Base-by-base conservation (phyloP, 2,888 invertebrate genomes). In the Drosophila engyochracea region DNA sequence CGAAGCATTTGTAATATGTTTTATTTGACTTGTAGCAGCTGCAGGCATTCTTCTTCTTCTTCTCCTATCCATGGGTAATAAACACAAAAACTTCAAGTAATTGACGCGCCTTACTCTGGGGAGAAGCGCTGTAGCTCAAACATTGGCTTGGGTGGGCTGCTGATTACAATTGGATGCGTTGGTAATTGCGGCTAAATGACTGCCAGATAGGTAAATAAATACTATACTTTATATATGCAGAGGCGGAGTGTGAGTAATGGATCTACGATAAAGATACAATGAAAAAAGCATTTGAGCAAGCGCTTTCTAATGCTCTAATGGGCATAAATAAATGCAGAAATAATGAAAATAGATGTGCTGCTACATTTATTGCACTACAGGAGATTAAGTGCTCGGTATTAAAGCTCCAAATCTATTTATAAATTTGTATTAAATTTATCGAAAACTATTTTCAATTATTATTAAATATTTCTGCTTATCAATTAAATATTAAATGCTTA, bases 1-100 rank as follows among this genome's bases (percentile, higher is more conserved):
- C 64, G 57, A 70, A 86, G 77, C 86, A 83, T 85, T 85, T 87
- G 89, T 86, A 86, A 89, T 86, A 86, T 86, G 87, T 86, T 86
- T 86, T 86, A 86, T 86, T 86, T 86, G 85, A 86, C 89, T 81
- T 80, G 79, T 76, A 81, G 82, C 81, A 81, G 81, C 81, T 81
- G 81, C 81, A 68, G 79, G 82, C 79, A 74, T 69, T 69, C 69
- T 68, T 25, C 57, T 52, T 62, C 41, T 47, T 47, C 47, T 22
- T 4, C 47, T 25, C 6, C 44, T 54, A 74, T 61, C 74, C 73
- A 66, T 61, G 74, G 77, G 74, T 70, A 80, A 80, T 80, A 80
- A 80, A 74, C 74, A 81, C 77, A 81, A 69, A 74, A 87, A 87
- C 82, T 82, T 81, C 68, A 70, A 76, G 86, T 88, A 88, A 85